These are phyloP conservation scores for Ploceus nigricollis DNA, from an alignment of 2,113 vertebrate genomes.

Conservation along the genomic window DNA sequence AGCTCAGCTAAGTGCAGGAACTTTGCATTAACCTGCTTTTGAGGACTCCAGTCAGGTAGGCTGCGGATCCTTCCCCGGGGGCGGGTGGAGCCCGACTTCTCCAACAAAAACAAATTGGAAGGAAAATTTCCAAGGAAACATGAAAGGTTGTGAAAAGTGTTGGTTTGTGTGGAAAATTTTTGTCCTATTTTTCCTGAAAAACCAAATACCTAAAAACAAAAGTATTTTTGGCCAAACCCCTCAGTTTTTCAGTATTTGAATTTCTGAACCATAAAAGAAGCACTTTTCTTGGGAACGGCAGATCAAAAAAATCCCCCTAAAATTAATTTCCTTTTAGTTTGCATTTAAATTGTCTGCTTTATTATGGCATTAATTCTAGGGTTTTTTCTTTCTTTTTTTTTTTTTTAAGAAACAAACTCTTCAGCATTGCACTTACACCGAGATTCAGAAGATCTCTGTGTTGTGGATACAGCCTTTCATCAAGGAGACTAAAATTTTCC, in stretches of 20 bases:
- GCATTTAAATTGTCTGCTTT: background rate
- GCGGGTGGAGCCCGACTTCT: background rate
- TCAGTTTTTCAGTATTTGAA: background rate
- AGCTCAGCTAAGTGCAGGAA: background rate
- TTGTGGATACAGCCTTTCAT: conserved; percentile 31
- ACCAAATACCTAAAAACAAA: background rate
- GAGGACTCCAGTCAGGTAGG: conserved; percentile 4
- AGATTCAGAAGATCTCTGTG: background rate
- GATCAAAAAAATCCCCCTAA: background rate
- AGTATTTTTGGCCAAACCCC: background rate
- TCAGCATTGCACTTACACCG: background rate
- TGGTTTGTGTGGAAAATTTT: conserved; percentile 17
- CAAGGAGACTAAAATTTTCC: conserved; percentile 12
- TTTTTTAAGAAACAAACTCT: background rate
- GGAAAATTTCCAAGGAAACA: conserved; percentile 42
- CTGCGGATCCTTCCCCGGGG: background rate
- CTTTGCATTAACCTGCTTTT: background rate
- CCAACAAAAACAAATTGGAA: conserved; percentile 42
- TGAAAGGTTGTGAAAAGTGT: conserved; percentile 28
- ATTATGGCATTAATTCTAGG: background rate
- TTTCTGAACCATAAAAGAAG: background rate
- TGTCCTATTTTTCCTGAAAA: conserved; percentile 34
- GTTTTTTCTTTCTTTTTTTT: background rate
- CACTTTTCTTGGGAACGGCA: background rate
- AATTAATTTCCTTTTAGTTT: conserved; percentile 26